Evolutionary conservation across 2,888 invertebrate species (phyloP).

Genomic region (Chloroclystis v-ata): DNA sequence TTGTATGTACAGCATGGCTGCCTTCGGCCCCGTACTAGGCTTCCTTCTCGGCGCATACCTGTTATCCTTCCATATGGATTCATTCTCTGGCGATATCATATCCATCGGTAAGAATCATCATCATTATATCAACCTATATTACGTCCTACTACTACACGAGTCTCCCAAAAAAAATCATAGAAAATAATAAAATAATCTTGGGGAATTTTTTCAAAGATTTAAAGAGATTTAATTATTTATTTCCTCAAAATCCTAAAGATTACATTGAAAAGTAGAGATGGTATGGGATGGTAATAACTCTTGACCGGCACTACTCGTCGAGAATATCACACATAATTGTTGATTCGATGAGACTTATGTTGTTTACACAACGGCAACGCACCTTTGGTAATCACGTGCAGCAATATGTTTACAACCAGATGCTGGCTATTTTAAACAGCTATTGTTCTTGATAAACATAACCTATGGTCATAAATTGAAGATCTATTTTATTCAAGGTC

Average conservation of each 20-base stretch:
- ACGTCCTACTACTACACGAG: too few species aligned
- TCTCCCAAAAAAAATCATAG: too few species aligned
- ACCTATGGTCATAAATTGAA: background rate
- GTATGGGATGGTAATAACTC: too few species aligned
- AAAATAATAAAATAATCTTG: too few species aligned
- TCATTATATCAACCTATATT: too few species aligned
- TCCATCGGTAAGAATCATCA: constrained; percentile 80
- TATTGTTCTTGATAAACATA: background rate
- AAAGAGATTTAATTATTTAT: too few species aligned
- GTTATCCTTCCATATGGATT: constrained; percentile 94
- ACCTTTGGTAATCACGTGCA: constrained; percentile 8
- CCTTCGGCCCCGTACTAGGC: constrained; percentile 96
- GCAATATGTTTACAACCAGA: constrained; percentile 10
- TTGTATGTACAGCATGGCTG: constrained; percentile 97
- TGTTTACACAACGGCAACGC: constrained; percentile 8
- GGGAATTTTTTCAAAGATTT: too few species aligned
- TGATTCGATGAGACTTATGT: background rate
- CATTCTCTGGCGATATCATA: constrained; percentile 85
- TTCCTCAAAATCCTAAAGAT: too few species aligned
- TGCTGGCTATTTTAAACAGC: constrained; percentile 13
- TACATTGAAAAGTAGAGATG: too few species aligned
- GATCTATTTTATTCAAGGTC: background rate
- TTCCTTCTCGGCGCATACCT: constrained; percentile 95
- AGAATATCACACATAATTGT: background rate
- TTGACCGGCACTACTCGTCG: background rate